These are phyloP conservation scores for Eilema griseolum DNA, from an alignment of 2,888 invertebrate species.

Conservation along the genomic window DNA sequence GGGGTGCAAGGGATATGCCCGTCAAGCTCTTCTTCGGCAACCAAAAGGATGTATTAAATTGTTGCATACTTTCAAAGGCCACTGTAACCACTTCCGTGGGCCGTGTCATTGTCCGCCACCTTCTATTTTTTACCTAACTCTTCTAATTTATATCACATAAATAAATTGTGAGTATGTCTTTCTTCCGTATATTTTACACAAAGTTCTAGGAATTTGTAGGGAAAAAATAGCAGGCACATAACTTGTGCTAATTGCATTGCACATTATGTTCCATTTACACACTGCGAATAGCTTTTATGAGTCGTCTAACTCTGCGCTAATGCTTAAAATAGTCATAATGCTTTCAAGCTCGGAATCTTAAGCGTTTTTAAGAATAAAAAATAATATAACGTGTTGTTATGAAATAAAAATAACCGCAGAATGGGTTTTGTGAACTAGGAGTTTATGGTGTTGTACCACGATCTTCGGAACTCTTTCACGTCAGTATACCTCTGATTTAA, in stretches of 20 bases:
- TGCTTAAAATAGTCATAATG: slow-evolving; percentile 13
- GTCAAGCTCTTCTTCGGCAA: no score
- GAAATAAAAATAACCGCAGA: not conserved
- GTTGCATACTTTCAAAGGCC: no score
- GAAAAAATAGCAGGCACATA: slow-evolving; percentile 18
- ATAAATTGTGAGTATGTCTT: no score
- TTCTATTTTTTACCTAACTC: no score
- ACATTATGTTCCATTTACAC: slow-evolving; percentile 20
- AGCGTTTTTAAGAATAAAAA: not conserved
- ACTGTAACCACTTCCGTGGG: no score
- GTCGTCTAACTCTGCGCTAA: slow-evolving; percentile 20
- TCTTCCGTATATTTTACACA: not conserved
- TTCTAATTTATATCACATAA: no score
- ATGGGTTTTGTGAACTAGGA: not conserved
- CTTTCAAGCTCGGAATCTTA: slow-evolving; percentile 3
- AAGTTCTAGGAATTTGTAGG: not conserved
- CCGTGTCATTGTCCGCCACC: no score
- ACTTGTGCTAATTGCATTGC: slow-evolving; percentile 22
- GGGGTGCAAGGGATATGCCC: no score
- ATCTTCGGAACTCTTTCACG: no score
- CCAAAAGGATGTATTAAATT: no score
- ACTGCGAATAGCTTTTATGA: slow-evolving; percentile 21
- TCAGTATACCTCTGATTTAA: no score
- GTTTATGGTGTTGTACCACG: no score
- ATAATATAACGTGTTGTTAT: not conserved